Evolutionary conservation across 2,797 vertebrate genomes (phyloP), one percentile per base, ranked within the genome.

Genomic region (Kryptopterus vitreolus): DNA sequence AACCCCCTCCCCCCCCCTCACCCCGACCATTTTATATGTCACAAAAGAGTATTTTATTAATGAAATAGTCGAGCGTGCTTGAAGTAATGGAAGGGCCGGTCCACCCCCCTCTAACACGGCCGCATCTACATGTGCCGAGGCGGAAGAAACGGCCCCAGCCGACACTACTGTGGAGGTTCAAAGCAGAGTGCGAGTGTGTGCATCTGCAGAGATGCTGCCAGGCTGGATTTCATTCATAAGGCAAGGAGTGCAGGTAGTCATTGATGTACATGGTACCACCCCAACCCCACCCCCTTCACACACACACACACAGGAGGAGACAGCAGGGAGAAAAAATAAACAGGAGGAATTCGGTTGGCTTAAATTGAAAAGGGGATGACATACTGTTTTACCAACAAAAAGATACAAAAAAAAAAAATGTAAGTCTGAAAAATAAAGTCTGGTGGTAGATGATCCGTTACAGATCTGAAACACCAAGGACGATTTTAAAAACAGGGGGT

Each of bases 1-100:
- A 76, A 46, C 75, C 75, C 69, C 79, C 31, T 35, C 55, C 8
- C 20, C 59, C 72, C 79, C 59, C 57, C n/a, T n/a, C n/a, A n/a
- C n/a, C n/a, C n/a, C n/a, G n/a, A n/a, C n/a, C n/a, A n/a, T 82
- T 83, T 80, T 83, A 35, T 84, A 82, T 81, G 78, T 81, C 69
- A 68, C 50, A 80, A 9, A 50, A 78, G 59, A 76, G 63, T 59
- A 80, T 80, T 50, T n/a, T 43, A 43, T 43, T 43, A 62, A 24
- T 74, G 43, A 86, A 79, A 73, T 72, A 76, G 22, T 52, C 48
- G 35, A 74, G 48, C 74, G 48, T 71, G 68, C 48, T n/a, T 71
- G 77, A 72, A 74, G 50, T 38, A 71, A 62, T 76, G 53, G 81
- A 81, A 52, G 55, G 73, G 66, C 12, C 61, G 78, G 57, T 58